Conservation (phyloP, 2,113 vertebrate genomes). For the Melanerpes formicivorus region DNA sequence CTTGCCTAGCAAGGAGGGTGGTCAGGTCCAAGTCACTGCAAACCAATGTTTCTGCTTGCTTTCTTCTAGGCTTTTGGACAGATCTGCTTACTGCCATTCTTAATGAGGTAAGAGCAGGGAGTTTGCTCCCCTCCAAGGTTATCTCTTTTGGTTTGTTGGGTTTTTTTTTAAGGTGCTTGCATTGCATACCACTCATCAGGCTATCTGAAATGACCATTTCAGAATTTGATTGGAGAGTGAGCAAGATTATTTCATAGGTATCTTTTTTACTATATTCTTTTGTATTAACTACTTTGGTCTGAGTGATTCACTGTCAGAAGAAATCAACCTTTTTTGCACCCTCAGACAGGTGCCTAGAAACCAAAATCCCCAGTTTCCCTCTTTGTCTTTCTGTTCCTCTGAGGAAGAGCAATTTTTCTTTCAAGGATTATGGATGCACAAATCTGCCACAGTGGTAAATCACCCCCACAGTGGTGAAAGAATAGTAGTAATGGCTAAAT, state of each 20-base stretch:
- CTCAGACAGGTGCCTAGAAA: neutral
- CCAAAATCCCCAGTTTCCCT: neutral
- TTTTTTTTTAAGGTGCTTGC: neutral
- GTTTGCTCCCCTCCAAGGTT: neutral
- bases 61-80: conserved; percentile 67
- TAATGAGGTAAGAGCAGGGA: conserved; percentile 51
- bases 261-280: neutral
- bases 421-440: neutral
- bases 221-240: neutral
- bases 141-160: neutral
- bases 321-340: neutral
- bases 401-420: neutral
- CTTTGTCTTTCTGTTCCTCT: neutral
- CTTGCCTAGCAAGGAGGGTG: neutral
- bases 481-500: neutral
- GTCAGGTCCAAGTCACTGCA: neutral
- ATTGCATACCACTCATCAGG: neutral
- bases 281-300: neutral
- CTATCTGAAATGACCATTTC: neutral
- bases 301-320: neutral
- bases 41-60: neutral
- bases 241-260: neutral
- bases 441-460: neutral
- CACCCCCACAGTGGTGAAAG: neutral
- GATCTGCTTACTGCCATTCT: conserved; percentile 35